Percentiles rank a stretch among this genome's conserved stretches.
Evolutionary conservation across 2,113 vertebrate genomes (phyloP).

Genomic region (Stigmatopora nigra): DNA sequence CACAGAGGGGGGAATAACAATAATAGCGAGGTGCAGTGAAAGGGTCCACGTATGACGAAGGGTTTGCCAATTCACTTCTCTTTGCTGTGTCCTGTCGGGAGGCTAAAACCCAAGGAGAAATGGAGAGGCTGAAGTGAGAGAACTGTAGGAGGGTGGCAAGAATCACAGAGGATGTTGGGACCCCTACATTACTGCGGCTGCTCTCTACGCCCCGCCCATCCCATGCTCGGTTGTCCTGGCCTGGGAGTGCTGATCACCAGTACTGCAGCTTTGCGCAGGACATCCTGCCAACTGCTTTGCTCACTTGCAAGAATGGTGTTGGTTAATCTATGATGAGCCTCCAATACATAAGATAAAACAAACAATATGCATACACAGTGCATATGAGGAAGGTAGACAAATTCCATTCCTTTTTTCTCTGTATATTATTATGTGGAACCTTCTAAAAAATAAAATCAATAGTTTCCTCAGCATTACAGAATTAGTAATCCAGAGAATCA

Average conservation of each 20-base stretch:
- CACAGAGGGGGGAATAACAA: slow-evolving; percentile 10
- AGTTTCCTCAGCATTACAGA: no score
- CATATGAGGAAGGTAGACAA: no score
- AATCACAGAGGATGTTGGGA: slow-evolving; percentile 50
- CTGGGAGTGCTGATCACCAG: slow-evolving; percentile 33
- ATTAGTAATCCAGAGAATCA: no score
- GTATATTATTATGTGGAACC: no score
- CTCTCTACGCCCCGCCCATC: slow-evolving; percentile 56
- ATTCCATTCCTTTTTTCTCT: no score
- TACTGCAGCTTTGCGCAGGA: slow-evolving; percentile 14
- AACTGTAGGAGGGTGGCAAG: slow-evolving; percentile 2
- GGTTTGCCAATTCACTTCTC: slow-evolving; percentile 3
- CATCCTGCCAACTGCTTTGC: slow-evolving; percentile 12
- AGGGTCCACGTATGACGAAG: neutral
- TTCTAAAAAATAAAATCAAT: no score
- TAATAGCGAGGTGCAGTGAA: neutral
- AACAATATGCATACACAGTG: no score
- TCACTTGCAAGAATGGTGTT: neutral
- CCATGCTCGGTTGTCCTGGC: slow-evolving; percentile 34
- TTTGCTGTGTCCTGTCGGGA: neutral
- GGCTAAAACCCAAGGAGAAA: slow-evolving; percentile 17
- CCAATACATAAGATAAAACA: no score
- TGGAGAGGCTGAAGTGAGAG: slow-evolving; percentile 17
- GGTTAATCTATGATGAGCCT: no score
- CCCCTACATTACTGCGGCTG: slow-evolving; percentile 33